Base-by-base conservation (phyloP, 2,888 invertebrate genomes). In the Andrena flavipes region DNA sequence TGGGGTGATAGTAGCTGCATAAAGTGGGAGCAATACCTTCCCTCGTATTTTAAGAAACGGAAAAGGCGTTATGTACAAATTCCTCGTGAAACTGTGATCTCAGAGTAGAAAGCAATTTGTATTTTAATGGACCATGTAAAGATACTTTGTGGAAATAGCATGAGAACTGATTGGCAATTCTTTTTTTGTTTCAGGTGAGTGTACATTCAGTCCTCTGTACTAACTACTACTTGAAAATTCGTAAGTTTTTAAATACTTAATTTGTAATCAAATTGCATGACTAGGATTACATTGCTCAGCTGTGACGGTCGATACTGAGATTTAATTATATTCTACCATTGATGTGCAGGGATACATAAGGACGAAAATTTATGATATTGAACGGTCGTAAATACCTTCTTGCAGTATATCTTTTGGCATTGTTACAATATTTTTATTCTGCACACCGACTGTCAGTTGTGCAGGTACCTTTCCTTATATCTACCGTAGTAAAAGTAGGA, bases 111-210 rank as follows among this genome's bases (percentile, higher is more conserved):
- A 42, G 16, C 16, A 42, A 42, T 16, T 42, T 42, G 13, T 42
- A 42, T 42, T 42, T 42, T 42, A 42, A 42, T 42, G 16, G 16
- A 23, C 7, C 5, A 26, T 2, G 26, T 8, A 26, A 35, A 8
- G 8, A 26, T 13, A 20, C 29, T 7, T 20, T 26, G 2, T 13
- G 8, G 5, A n/a, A 0, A 5, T 42, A 42, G 16, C 42, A 42
- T 16, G 42, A 42, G 16, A 8, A 20, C 8, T 26, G 10, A 78
- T 16, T 79, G 8, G 70, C 13, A 2, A 20, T 8, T 69, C 23
- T 33, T 29, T 20, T 54, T 69, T 10, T 79, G 80, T 79, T 79
- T 35, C 80, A 79, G 79, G 79, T 79, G 63, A 79, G 77, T 77
- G 35, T 33, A 10, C 29, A 59, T 30, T 26, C 29, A 30, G 5